These are phyloP conservation scores for Thamnophis elegans DNA, from an alignment of 2,797 vertebrate genomes.

Conservation along the genomic window DNA sequence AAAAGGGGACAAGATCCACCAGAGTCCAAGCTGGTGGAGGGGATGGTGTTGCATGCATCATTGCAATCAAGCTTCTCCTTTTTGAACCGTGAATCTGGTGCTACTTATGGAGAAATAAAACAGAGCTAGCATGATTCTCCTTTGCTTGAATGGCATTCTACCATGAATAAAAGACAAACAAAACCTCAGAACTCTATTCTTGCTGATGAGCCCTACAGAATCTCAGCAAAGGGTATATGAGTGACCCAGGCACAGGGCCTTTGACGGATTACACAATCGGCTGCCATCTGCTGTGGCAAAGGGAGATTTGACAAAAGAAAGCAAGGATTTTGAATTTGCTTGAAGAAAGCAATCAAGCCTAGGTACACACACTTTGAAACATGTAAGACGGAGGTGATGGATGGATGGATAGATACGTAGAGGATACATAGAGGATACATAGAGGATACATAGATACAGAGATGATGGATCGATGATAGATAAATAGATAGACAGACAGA, in stretches of 20 bases:
- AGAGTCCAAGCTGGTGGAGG: not conserved
- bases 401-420: too few relatives aligned
- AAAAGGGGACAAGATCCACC: too few relatives aligned
- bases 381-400: not conserved
- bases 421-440: too few relatives aligned
- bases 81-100: not conserved
- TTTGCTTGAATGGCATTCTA: not conserved
- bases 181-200: not conserved
- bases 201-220: not conserved
- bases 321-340: not conserved
- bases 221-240: not conserved
- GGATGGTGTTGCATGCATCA: not conserved
- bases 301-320: not conserved
- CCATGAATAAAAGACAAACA: not conserved
- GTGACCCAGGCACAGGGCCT: not conserved
- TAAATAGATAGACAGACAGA: too few relatives aligned
- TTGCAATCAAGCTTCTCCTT: not conserved
- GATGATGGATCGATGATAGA: too few relatives aligned
- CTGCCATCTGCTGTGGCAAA: not conserved
- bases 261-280: not conserved
- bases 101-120: not conserved
- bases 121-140: not conserved
- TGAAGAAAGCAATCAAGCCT: not conserved
- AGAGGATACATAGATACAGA: too few relatives aligned
- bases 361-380: not conserved